Evolutionary conservation across 2,888 invertebrate genomes (phyloP).

Genomic region (Oasisia sp.): DNA sequence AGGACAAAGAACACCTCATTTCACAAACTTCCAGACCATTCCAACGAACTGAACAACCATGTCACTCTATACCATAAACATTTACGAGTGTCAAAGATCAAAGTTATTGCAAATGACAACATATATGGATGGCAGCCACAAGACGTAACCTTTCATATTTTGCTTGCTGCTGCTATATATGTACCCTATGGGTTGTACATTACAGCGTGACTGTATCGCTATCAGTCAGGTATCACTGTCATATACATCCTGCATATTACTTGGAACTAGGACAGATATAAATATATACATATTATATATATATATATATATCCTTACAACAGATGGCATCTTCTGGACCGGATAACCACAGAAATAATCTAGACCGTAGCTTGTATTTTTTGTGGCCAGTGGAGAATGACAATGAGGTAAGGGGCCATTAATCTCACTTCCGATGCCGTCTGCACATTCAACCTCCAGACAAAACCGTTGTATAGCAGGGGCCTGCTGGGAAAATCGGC

Average conservation of each 20-base stretch:
- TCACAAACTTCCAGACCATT: too few relatives aligned
- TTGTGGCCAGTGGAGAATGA: neutral
- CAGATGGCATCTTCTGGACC: neutral
- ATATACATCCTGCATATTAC: neutral
- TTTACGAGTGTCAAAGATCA: too few relatives aligned
- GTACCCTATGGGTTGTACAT: neutral
- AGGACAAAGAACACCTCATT: too few relatives aligned
- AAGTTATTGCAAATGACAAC: too few relatives aligned
- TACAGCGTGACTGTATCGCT: neutral
- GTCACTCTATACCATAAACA: too few relatives aligned
- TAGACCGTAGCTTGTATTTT: neutral
- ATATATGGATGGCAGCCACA: too few relatives aligned
- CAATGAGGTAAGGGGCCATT: neutral
- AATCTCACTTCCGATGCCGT: neutral
- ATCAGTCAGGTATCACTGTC: neutral
- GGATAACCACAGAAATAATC: slow-evolving; percentile 4
- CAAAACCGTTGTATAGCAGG: neutral
- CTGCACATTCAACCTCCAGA: neutral
- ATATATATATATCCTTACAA: neutral
- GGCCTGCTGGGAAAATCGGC: neutral
- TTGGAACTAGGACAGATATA: slow-evolving; percentile 10
- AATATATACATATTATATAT: too few relatives aligned
- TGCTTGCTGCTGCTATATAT: too few relatives aligned
- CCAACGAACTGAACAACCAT: too few relatives aligned
- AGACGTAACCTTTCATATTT: too few relatives aligned